Evolutionary conservation across 2,888 invertebrate genomes (phyloP).

Genomic region (Meteorus cinctellus): DNA sequence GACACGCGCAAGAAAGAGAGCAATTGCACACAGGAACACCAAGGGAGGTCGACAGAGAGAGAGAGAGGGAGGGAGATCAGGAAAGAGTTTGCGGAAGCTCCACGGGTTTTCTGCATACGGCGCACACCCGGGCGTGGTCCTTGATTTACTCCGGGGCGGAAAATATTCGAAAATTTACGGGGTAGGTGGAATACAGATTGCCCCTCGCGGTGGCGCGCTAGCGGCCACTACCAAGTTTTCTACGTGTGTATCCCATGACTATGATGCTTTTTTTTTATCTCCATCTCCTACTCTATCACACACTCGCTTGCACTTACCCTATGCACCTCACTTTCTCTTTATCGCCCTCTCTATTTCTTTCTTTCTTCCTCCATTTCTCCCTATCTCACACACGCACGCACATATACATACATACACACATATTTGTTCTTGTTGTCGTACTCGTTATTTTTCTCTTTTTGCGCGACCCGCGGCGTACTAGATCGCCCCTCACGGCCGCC

Average conservation of each 20-base stretch:
- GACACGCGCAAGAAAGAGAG: neutral
- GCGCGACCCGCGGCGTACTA: slow-evolving; percentile 49
- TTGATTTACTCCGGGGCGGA: slow-evolving; percentile 64
- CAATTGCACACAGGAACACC: slow-evolving; percentile 13
- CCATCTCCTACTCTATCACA: slow-evolving; percentile 30
- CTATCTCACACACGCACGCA: no score
- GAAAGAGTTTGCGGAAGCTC: slow-evolving; percentile 34
- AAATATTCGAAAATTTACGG: slow-evolving; percentile 70
- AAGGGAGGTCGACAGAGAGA: slow-evolving; percentile 24
- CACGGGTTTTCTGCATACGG: slow-evolving; percentile 48
- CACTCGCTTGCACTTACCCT: slow-evolving; percentile 27
- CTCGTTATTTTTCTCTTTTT: slow-evolving; percentile 31
- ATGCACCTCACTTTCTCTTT: neutral
- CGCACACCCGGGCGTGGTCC: slow-evolving; percentile 53
- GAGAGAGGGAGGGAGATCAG: slow-evolving; percentile 37
- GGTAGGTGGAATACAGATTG: slow-evolving; percentile 54
- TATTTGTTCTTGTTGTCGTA: slow-evolving; percentile 43
- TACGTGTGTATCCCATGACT: slow-evolving; percentile 19
- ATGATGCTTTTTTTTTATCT: slow-evolving; percentile 23
- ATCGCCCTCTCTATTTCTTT: no score
- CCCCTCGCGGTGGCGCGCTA: slow-evolving; percentile 35
- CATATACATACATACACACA: slow-evolving; percentile 14
- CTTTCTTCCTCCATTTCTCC: neutral
- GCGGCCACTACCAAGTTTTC: slow-evolving; percentile 14
- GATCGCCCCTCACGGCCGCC: slow-evolving; percentile 30